Evolutionary conservation across 2,888 invertebrate species (phyloP), one percentile per base, ranked within the genome.

Genomic region (Eumacrocentrus americanus): DNA sequence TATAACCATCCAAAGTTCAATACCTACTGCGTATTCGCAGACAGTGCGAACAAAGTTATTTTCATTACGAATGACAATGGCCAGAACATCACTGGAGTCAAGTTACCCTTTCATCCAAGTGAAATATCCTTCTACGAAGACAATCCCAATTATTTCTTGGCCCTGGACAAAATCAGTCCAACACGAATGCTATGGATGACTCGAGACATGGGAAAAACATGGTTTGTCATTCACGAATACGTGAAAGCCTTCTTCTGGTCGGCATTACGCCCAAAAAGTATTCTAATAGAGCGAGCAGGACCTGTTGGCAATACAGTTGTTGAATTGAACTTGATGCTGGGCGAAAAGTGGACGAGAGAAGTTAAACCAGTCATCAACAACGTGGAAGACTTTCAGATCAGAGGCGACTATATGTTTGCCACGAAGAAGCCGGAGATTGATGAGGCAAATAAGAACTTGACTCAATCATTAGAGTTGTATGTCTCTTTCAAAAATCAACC

Each of bases 371-470:
- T 91, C 23, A 86, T 91, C 47, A 84, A 85, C 14, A 86, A 89
- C 67, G 90, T 92, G 1, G 88, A 90, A 72, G 92, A 94, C 76
- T 92, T 95, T 79, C 90, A 91, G 75, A 86, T 93, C 29, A 89
- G 89, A 74, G 91, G 89, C 12, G 91, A 92, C 71, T 95, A 90
- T 78, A 88, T 94, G 87, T 94, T 95, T 81, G 92, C 90, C 0
- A 91, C 91, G 0, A 89, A 87, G 74, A 87, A 87, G 75, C 81
- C 83, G 67, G 84, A 85, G 1, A 40, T 14, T n/a, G 83, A 89
- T 89, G 75, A 34, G 83, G 85, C 80, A 20, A 56, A 63, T 25
- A n/a, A 47, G 57, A 40, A 29, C 14, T 22, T 23, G 1, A 29
- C 18, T 4, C 48, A 59, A 46, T 22, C 63, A 46, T 77, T 88